Evolutionary conservation across 2,888 invertebrate species (phyloP).

Genomic region (Tillus elongatus): DNA sequence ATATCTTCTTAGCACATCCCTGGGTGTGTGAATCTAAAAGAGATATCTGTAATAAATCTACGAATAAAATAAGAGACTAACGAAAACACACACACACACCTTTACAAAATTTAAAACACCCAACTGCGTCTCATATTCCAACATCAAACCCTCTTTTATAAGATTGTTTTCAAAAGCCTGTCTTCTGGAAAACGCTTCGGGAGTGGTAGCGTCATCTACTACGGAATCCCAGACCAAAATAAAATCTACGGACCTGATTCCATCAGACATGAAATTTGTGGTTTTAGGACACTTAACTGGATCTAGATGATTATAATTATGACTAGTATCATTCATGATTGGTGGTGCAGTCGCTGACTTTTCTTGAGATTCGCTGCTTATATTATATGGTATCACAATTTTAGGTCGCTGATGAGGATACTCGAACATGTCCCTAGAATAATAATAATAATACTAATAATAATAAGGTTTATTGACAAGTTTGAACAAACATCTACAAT

Average conservation of each 20-base stretch:
- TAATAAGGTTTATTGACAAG: no score
- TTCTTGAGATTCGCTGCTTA: slow-evolving; percentile 1
- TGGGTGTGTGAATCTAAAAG: slow-evolving; percentile 73
- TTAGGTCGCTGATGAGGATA: slow-evolving; percentile 6
- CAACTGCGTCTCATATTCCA: slow-evolving; percentile 57
- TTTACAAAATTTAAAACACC: slow-evolving; percentile 72
- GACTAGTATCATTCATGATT: slow-evolving; percentile 5
- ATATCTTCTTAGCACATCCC: slow-evolving; percentile 73
- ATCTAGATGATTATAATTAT: slow-evolving; percentile 11
- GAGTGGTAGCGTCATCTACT: slow-evolving; percentile 43
- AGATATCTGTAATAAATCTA: slow-evolving; percentile 13
- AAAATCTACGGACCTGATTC: slow-evolving; percentile 64
- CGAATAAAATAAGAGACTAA: no score
- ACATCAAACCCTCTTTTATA: slow-evolving; percentile 60
- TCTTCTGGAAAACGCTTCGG: slow-evolving; percentile 44
- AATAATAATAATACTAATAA: no score
- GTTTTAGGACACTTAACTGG: slow-evolving; percentile 39
- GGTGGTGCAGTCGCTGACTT: neutral
- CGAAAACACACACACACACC: no score
- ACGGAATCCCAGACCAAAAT: slow-evolving; percentile 66
- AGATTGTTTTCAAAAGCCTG: slow-evolving; percentile 63
- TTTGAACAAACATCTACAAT: no score
- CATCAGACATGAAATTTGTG: slow-evolving; percentile 61
- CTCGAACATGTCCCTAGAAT: slow-evolving; percentile 19
- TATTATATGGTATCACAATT: slow-evolving; percentile 13